phyloP scores from a whole-genome alignment of 2,888 invertebrate species.

The Imbricaverruca yamaguchii region DNA sequence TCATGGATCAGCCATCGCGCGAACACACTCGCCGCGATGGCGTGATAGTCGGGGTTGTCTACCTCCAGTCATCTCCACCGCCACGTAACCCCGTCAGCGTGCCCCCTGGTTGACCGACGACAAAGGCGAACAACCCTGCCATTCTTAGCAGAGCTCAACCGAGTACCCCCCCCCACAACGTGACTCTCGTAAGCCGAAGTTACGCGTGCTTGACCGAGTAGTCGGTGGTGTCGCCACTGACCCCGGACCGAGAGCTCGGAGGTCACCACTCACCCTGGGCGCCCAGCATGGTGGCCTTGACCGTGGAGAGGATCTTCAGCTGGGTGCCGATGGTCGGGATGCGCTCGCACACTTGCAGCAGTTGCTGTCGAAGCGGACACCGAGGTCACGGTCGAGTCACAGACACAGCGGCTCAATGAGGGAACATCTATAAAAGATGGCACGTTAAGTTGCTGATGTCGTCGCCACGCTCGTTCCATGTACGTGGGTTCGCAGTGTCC shows the following conservation, averaged over 20 bases:
- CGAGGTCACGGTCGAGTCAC: too few relatives aligned
- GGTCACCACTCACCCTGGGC: slow-evolving; percentile 11
- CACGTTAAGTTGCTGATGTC: too few relatives aligned
- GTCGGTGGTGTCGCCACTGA: not conserved
- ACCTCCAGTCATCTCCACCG: too few relatives aligned
- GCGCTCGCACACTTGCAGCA: slow-evolving; percentile 26
- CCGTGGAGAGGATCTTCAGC: slow-evolving; percentile 26
- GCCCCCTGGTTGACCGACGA: not conserved
- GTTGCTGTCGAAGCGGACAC: not conserved
- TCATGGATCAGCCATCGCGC: not conserved
- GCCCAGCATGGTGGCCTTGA: slow-evolving; percentile 28
- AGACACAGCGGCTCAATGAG: too few relatives aligned
- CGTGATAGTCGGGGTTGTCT: too few relatives aligned
- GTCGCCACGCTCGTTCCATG: too few relatives aligned
- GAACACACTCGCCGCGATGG: too few relatives aligned
- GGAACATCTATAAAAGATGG: too few relatives aligned
- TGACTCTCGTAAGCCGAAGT: not conserved
- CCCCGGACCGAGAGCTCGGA: not conserved
- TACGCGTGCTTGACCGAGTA: not conserved
- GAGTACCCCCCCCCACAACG: not conserved
- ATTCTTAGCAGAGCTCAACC: not conserved
- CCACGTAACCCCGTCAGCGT: not conserved
- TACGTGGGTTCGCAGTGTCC: too few relatives aligned
- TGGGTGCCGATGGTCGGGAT: slow-evolving; percentile 28
- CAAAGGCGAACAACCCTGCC: not conserved